A percentile compares a stretch with the other conserved stretches of the same genome.
phyloP scores from a whole-genome alignment of 2,113 vertebrate species.

The Sphyrna mokarran region DNA sequence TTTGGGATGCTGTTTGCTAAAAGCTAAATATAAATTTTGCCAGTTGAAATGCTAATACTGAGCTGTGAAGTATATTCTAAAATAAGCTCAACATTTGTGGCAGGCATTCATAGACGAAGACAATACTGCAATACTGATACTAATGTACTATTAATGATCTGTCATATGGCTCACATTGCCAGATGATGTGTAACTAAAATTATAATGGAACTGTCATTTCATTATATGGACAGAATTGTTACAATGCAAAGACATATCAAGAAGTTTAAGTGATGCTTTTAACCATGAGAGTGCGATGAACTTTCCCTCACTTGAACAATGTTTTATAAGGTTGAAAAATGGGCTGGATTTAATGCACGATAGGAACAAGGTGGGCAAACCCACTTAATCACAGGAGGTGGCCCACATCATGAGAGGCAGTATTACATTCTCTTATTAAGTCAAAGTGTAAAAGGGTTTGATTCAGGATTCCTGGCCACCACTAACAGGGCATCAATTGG shows the following conservation, averaged over 20 bases:
- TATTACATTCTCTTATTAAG: not conserved
- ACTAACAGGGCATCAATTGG: not conserved
- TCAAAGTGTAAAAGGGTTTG: not conserved
- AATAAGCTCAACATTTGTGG: not conserved
- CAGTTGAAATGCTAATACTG: not conserved
- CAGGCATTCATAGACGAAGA: not conserved
- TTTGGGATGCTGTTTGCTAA: conserved; percentile 10
- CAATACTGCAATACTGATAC: not conserved
- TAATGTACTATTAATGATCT: not conserved
- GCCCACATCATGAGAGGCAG: too few species aligned
- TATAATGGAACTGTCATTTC: conserved; percentile 1
- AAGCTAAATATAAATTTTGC: conserved; percentile 7
- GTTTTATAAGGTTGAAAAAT: not conserved
- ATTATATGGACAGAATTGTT: not conserved
- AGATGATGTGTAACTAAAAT: not conserved
- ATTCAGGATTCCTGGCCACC: not conserved
- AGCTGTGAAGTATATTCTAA: not conserved
- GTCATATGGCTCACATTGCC: not conserved
- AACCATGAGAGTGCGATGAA: not conserved
- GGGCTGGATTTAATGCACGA: not conserved
- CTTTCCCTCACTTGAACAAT: not conserved
- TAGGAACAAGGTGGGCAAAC: not conserved
- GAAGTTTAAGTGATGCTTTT: not conserved
- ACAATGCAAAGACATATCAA: not conserved
- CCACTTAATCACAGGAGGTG: not conserved